A percentile compares a stretch with the other conserved stretches of the same genome.
Conservation (phyloP, 2,888 invertebrate genomes). For the Digitonthophagus gazella region DNA sequence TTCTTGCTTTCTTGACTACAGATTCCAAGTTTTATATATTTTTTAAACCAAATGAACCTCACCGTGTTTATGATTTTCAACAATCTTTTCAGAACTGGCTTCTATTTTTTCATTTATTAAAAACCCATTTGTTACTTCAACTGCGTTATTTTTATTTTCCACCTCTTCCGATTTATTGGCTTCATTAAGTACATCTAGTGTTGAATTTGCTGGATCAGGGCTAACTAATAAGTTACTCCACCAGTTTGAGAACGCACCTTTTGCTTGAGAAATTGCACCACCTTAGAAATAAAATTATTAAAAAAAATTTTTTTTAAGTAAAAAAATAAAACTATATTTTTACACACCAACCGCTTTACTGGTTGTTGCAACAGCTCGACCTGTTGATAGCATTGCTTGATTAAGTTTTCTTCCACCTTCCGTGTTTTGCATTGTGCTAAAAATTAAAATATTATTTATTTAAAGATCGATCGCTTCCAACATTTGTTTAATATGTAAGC, state of each 20-base stretch:
- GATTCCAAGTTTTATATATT: no score
- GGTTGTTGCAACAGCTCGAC: conserved; percentile 81
- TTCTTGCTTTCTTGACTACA: no score
- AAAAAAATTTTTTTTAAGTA: conserved; percentile 6
- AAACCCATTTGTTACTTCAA: conserved; percentile 23
- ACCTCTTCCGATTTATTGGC: conserved; percentile 26
- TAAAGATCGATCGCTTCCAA: neutral
- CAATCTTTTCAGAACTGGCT: conserved; percentile 20
- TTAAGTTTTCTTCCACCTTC: conserved; percentile 92
- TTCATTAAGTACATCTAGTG: conserved; percentile 35
- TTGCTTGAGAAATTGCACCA: conserved; percentile 84
- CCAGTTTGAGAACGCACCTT: conserved; percentile 83
- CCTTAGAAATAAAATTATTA: conserved; percentile 51
- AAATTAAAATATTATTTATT: conserved; percentile 32
- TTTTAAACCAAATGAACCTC: conserved; percentile 44
- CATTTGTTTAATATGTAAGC: no score
- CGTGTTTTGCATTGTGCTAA: conserved; percentile 89
- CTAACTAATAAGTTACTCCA: conserved; percentile 71
- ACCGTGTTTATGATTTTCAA: conserved; percentile 38
- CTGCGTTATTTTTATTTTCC: conserved; percentile 23
- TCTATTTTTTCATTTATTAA: conserved; percentile 22
- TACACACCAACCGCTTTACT: conserved; percentile 68
- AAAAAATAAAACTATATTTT: neutral
- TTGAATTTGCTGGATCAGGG: conserved; percentile 45
- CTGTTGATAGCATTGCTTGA: conserved; percentile 88